Base-by-base conservation (phyloP, 2,113 vertebrate genomes). In the Donacobius atricapilla region DNA sequence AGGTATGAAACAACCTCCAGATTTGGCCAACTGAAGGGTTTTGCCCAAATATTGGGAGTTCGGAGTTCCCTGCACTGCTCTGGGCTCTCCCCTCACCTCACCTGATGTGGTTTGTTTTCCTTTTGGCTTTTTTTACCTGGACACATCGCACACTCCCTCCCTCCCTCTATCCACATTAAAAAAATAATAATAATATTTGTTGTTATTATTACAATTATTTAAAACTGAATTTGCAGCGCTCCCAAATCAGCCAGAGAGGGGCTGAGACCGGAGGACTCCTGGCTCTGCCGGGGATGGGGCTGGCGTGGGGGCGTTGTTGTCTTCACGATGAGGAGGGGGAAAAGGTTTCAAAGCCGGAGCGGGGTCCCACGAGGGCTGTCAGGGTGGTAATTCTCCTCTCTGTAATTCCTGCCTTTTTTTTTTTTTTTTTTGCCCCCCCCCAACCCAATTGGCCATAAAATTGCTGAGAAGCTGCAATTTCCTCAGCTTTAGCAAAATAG, bases 361-460 rank as follows among this genome's bases (percentile, higher is more conserved):
- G 0, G 72, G 25, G 40, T 60, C 19, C 35, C 14, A 7, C 31
- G 5, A 27, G 27, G 47, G 20, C 35, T 61, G 22, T 1, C 1
- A 45, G 77, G 31, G 25, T 24, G 51, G 13, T 21, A 40, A 37
- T 77, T 90, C 85, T 57, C 28, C 50, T 83, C 58, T 21, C 75
- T 6, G 3, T 83, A 5, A 47, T 86, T 80, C 83, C 57, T 35
- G 2, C 45, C 61, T 22, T 2, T 44, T 19, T 65, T 72, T 57
- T 51, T 56, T 35, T 19, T 11, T 2, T 8, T n/a, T n/a, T n/a
- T n/a, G n/a, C 6, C 2, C 5, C 4, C 5, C 3, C 57, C 31
- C 79, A 72, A 44, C 89, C 65, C 66, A 95, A 94, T 91, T 94
- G 83, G 75, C 92, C 87, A 72, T 94, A 94, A 96, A 97, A 91